A percentile compares a stretch with the other conserved stretches of the same genome.
phyloP scores from a whole-genome alignment of 2,113 vertebrate species.

The Grallaria varia region DNA sequence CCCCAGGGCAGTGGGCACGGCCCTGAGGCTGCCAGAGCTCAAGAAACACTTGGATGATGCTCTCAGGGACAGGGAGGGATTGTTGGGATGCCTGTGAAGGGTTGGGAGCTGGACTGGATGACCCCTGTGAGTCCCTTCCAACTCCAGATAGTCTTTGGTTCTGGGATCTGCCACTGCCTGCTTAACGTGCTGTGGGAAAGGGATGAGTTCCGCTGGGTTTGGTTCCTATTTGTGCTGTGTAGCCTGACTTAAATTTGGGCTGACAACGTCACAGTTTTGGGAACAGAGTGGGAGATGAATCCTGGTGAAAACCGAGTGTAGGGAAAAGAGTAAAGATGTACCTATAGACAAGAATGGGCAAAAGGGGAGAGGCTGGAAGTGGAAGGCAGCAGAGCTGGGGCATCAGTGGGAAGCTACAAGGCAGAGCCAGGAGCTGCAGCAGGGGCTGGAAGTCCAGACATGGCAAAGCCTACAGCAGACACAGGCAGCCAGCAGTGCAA shows the following conservation, averaged over 20 bases:
- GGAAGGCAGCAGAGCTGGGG: not conserved
- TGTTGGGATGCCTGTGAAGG: not conserved
- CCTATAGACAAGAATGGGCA: not conserved
- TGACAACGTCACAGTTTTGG: not conserved
- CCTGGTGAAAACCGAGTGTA: not conserved
- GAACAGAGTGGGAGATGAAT: not conserved
- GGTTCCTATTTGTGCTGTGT: not conserved
- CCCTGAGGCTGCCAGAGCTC: not conserved
- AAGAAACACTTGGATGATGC: not conserved
- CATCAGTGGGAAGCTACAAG: not conserved
- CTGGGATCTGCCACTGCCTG: not conserved
- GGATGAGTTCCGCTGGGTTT: not conserved
- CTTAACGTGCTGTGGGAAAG: accelerated
- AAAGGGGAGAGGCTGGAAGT: not conserved
- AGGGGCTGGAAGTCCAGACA: not conserved
- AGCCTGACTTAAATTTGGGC: not conserved
- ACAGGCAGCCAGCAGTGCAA: not conserved
- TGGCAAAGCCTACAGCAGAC: not conserved
- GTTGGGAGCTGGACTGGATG: accelerated
- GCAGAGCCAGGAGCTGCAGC: not conserved
- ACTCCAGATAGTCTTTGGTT: accelerated
- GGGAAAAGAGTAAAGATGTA: not conserved
- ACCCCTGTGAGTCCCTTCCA: accelerated
- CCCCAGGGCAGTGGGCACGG: not conserved
- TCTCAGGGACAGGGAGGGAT: not conserved